Evolutionary conservation across 2,888 invertebrate species (phyloP), one percentile per base, ranked within the genome.

Genomic region (Epistrophella euchroma): DNA sequence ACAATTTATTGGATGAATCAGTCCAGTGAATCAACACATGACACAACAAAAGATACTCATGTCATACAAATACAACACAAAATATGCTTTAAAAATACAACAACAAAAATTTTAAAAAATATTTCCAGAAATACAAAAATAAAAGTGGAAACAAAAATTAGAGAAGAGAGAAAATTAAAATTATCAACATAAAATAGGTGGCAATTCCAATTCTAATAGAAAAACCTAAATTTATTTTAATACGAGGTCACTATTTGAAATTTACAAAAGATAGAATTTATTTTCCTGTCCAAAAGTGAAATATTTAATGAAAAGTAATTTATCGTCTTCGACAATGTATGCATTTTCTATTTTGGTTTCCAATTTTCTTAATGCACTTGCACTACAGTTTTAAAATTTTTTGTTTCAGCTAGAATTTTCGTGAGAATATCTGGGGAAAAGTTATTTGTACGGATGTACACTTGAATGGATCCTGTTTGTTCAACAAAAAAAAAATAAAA

Each of bases 271-370:
- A 40, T 22, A 37, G 25, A 40, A 40, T 35, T 28, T n/a, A 25
- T 45, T 32, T 32, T 13, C 11, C 35, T 43, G 64, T 45, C 64
- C 6, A 64, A 43, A 45, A 64, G 45, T 64, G 45, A 45, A 64
- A 45, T 64, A 64, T 64, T n/a, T n/a, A n/a, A 64, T 64, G 28
- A 28, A 64, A 64, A 64, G 17, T 28, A n/a, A 64, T 64, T 28
- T 28, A 64, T 64, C 17, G 43, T 32, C 45, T 45, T 45, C 45
- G 15, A 45, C 58, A 45, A 17, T 17, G 28, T 17, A 28, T 43
- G 43, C 17, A 64, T 64, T 64, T 64, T 64, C 28, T 40, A 22
- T 40, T 60, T 58, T 35, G 1, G n/a, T 56, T 35, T 35, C 2
- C 9, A 15, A 22, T 37, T 37, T 60, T 19, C 3, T 15, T 15